phyloP scores from a whole-genome alignment of 1,140 invertebrate species.

The Calliopsis andreniformis region DNA sequence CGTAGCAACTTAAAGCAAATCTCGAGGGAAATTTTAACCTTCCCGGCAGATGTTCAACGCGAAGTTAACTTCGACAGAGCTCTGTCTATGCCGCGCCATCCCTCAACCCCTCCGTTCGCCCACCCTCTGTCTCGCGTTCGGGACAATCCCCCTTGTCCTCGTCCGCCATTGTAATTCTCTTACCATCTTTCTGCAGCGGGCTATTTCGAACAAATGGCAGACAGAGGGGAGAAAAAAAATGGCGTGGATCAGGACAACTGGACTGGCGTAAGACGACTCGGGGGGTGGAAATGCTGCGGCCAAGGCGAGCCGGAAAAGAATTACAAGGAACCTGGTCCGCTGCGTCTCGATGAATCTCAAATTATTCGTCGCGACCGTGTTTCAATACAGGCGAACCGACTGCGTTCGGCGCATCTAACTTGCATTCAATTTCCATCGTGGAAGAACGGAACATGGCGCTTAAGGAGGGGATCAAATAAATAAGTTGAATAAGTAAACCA shows the following conservation, averaged over 20 bases:
- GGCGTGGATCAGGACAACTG: constrained; percentile 31
- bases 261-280: constrained; percentile 48
- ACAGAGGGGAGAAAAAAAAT: constrained; percentile 73
- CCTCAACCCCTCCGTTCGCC: constrained; percentile 28
- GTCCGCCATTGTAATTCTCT: constrained; percentile 54
- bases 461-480: background rate
- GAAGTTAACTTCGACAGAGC: constrained; percentile 75
- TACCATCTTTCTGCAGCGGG: constrained; percentile 51
- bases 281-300: constrained; percentile 35
- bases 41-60: constrained; percentile 76
- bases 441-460: background rate
- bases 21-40: constrained; percentile 79
- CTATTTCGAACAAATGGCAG: constrained; percentile 74
- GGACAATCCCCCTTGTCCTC: constrained; percentile 15
- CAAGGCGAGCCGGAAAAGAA: constrained; percentile 76
- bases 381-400: constrained; percentile 37
- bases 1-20: constrained; percentile 73
- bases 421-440: constrained; percentile 29
- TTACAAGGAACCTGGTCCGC: constrained; percentile 78
- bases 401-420: constrained; percentile 18
- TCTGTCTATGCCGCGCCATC: constrained; percentile 38
- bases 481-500: constrained; percentile 24
- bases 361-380: constrained; percentile 74
- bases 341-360: constrained; percentile 80
- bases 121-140: constrained; percentile 16